Percentiles rank a stretch among this genome's conserved stretches.
phyloP scores from a whole-genome alignment of 2,113 vertebrate genomes.

The Orthonyx spaldingii region DNA sequence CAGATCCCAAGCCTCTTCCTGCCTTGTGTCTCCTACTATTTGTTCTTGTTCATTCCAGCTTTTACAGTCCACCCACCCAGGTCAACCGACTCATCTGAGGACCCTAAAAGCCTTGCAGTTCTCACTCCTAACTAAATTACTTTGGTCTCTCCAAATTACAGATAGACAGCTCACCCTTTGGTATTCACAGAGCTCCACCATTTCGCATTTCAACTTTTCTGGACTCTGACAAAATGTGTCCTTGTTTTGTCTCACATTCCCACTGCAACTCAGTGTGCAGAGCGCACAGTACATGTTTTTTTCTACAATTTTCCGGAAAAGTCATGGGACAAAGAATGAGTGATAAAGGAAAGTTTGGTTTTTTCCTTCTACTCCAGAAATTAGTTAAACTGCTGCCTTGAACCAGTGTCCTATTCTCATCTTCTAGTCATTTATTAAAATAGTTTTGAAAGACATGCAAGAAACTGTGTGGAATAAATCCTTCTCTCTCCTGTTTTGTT shows the following conservation, averaged over 20 bases:
- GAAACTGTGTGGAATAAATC: not conserved
- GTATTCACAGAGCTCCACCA: not conserved
- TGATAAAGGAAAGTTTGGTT: accelerated
- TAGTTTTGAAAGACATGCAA: not conserved
- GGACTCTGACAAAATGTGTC: not conserved
- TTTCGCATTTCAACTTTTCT: not conserved
- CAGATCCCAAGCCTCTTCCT: not conserved
- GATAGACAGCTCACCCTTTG: not conserved
- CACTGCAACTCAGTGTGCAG: not conserved
- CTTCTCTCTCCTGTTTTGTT: not conserved
- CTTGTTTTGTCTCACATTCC: not conserved
- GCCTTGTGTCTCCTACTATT: not conserved
- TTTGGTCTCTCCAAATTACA: not conserved
- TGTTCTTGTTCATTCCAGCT: not conserved
- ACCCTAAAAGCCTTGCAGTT: not conserved
- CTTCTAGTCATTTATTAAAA: not conserved
- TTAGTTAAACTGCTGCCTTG: not conserved
- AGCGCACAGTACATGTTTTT: not conserved
- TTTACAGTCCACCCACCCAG: not conserved
- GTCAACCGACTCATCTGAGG: accelerated
- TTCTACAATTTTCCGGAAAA: not conserved
- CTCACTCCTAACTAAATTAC: not conserved
- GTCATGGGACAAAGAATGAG: not conserved
- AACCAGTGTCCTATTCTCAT: not conserved
- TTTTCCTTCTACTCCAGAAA: not conserved